A percentile compares a stretch with the other conserved stretches of the same genome.
Evolutionary conservation across 2,888 invertebrate genomes (phyloP).

Genomic region (Hyposoter dolosus): DNA sequence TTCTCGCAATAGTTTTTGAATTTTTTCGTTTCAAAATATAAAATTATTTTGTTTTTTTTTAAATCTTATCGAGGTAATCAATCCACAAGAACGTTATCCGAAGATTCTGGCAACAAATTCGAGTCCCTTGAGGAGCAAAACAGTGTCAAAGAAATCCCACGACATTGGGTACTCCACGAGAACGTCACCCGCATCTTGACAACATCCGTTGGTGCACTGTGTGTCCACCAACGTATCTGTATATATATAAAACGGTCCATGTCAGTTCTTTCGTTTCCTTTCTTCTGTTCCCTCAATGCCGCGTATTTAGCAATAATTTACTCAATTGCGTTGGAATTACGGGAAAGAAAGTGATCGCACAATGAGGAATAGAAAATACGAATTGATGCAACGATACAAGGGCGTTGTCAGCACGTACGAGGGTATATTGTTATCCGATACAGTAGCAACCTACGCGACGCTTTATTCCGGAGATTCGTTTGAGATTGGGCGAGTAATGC

Average conservation of each 20-base stretch:
- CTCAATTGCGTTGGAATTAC: constrained; percentile 71
- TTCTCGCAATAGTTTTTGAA: not conserved
- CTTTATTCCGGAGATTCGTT: constrained; percentile 27
- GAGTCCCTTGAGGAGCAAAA: not conserved
- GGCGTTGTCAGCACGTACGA: constrained; percentile 74
- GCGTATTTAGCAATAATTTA: constrained; percentile 78
- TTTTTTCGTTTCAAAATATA: not conserved
- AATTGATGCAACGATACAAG: not conserved
- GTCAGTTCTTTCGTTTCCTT: constrained; percentile 12
- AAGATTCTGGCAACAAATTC: not conserved
- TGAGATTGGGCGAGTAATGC: constrained; percentile 21
- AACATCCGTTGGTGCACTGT: constrained; percentile 74
- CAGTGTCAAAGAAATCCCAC: constrained; percentile 72
- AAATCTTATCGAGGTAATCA: not conserved
- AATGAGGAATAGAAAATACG: constrained; percentile 40
- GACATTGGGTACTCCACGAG: constrained; percentile 64
- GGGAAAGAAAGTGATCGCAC: constrained; percentile 33
- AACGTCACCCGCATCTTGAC: constrained; percentile 77
- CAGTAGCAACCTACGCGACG: not conserved
- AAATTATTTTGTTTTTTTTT: not conserved
- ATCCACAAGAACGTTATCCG: not conserved
- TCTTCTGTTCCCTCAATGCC: constrained; percentile 28
- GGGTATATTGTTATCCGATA: constrained; percentile 80
- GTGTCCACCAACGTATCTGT: constrained; percentile 28
- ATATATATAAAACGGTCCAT: not conserved